Percentiles rank a stretch among this genome's conserved stretches.
Evolutionary conservation across 2,888 invertebrate species (phyloP).

Genomic region (Orthonychiurus folsomi): DNA sequence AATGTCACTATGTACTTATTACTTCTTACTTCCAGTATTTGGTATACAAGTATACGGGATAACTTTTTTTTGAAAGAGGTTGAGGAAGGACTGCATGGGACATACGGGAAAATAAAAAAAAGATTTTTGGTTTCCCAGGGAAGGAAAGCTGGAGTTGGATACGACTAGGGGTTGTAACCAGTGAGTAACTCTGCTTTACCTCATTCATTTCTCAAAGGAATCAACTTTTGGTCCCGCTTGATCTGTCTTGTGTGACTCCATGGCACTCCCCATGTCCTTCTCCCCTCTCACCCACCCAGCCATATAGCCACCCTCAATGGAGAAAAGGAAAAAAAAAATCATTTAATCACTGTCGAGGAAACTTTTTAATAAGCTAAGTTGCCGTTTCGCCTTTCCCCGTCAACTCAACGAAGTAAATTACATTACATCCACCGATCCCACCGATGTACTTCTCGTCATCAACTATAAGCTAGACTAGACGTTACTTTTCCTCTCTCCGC

Average conservation of each 20-base stretch:
- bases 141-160: no score
- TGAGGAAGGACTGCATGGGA: no score
- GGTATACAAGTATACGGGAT: no score
- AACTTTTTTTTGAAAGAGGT: no score
- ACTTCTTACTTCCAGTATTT: no score
- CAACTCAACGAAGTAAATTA: background rate
- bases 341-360: conserved; percentile 26
- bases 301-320: no score
- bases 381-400: background rate
- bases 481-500: no score
- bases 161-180: no score
- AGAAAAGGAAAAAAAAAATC: conserved; percentile 15
- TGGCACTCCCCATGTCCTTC: conserved; percentile 2
- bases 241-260: conserved; percentile 3
- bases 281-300: background rate
- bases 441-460: background rate
- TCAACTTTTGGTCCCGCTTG: conserved; percentile 1
- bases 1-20: no score
- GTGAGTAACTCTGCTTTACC: conserved; percentile 4
- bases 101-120: no score
- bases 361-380: conserved; percentile 11
- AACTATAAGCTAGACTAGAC: no score
- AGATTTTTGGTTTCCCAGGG: no score
- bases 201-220: conserved; percentile 3
- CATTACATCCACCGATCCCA: background rate